Base-by-base conservation (phyloP, 1,140 invertebrate species). In the Anagrus nilaparvatae region DNA sequence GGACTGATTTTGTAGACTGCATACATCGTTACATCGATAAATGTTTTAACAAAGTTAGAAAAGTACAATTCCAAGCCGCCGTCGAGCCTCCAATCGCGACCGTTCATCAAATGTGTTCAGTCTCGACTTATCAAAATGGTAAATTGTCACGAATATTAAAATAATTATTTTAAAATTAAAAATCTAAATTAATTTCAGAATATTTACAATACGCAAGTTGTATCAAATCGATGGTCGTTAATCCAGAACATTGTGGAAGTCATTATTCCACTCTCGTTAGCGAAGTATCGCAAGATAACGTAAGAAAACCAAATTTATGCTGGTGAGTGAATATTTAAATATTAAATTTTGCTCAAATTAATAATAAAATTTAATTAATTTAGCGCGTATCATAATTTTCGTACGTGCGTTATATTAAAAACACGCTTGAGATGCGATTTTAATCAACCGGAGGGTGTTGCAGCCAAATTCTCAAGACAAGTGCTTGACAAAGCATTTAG, bases 191-290 rank as follows among this genome's bases (percentile, higher is more conserved):
- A n/a, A n/a, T n/a, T n/a, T n/a, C 54, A 74, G 75, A 77, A 54
- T 77, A 77, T 52, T 60, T 76, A 21, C 69, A 71, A 47, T 71
- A 76, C 47, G 74, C 75, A 0, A 61, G 68, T 9, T 77, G 75
- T 53, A 73, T 76, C 47, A 76, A 76, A 57, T 63, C 68, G 30
- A 76, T 73, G 3, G 65, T 77, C 33, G 72, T 70, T 10, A 67
- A 75, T 47, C 61, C 67, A 29, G 59, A 60, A 25, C 70, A 73
- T 43, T 77, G 75, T 49, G 73, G 74, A 21, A 57, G 60, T 23
- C 72, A 76, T 43, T 77, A 77, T 52, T 63, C 67, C 33, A 57
- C 69, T 16, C 59, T 77, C 4, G 73, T 75, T 6, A 64, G 69
- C 36, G 72, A 75, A 55, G 74, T 76, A 7, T 71, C 70, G 2